Conservation (phyloP, 2,113 vertebrate genomes). For the Elephantulus edwardii region DNA sequence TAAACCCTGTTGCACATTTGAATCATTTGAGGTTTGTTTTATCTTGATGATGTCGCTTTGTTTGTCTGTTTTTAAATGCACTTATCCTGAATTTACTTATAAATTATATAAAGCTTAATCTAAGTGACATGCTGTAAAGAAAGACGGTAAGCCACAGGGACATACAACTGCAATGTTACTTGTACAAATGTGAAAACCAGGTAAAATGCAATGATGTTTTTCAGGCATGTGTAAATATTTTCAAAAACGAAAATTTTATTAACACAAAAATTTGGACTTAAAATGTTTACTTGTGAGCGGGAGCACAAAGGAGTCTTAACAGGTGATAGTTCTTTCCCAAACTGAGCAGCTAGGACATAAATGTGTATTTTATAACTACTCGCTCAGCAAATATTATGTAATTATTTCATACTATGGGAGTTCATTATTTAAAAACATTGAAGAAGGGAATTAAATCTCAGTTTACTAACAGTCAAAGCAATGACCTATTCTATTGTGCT, state of each 20-base stretch:
- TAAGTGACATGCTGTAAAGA: background rate
- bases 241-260: background rate
- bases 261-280: background rate
- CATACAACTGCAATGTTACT: background rate
- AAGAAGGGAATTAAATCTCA: background rate
- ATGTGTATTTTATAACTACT: background rate
- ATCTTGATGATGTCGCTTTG: no score
- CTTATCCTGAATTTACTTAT: background rate
- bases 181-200: conserved; percentile 7
- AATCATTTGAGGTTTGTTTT: background rate
- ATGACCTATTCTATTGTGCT: background rate
- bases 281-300: background rate
- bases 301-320: background rate
- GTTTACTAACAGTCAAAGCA: background rate
- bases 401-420: background rate
- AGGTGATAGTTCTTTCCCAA: background rate
- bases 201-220: background rate
- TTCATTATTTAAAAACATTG: background rate
- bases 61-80: background rate
- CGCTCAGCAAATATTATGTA: background rate
- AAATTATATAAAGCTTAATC: background rate
- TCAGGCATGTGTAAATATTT: background rate
- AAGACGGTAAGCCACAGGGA: background rate
- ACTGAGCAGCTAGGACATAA: background rate
- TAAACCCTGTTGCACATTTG: background rate